A percentile compares a stretch with the other conserved stretches of the same genome.
Evolutionary conservation across 2,888 invertebrate genomes (phyloP).

Genomic region (Scotopteryx bipunctaria): DNA sequence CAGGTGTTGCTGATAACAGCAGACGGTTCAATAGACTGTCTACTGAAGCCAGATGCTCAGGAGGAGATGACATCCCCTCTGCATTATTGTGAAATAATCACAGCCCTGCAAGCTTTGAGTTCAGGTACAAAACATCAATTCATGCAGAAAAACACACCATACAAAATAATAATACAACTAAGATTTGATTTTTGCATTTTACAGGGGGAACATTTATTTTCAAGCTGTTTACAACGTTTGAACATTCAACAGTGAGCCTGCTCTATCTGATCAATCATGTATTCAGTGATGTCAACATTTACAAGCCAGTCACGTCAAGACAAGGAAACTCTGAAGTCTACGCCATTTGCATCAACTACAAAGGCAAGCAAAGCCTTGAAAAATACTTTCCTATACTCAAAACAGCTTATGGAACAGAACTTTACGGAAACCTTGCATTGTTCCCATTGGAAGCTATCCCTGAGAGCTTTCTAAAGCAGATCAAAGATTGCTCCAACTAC

Average conservation of each 20-base stretch:
- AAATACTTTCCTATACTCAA: conserved; percentile 73
- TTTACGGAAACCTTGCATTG: conserved; percentile 71
- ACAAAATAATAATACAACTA: no score
- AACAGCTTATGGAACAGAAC: conserved; percentile 68
- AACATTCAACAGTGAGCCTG: conserved; percentile 90
- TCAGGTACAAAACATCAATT: no score
- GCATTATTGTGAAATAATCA: conserved; percentile 92
- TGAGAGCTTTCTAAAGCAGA: conserved; percentile 84
- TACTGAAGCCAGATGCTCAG: conserved; percentile 92
- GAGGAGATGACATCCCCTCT: conserved; percentile 90
- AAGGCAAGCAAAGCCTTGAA: conserved; percentile 67
- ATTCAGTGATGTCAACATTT: conserved; percentile 89
- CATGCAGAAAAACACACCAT: no score
- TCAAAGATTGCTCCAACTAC: conserved; percentile 85
- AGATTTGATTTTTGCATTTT: no score
- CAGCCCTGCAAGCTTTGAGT: conserved; percentile 88
- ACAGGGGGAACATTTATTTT: conserved; percentile 90
- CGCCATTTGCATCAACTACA: conserved; percentile 87
- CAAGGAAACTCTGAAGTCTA: conserved; percentile 98
- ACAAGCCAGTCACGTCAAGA: conserved; percentile 96
- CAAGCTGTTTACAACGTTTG: conserved; percentile 96
- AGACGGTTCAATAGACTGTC: conserved; percentile 97
- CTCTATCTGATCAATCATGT: conserved; percentile 90
- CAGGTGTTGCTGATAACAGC: conserved; percentile 91
- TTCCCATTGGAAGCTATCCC: conserved; percentile 85